Conservation (phyloP, 2,797 vertebrate genomes). For the Alca torda region DNA sequence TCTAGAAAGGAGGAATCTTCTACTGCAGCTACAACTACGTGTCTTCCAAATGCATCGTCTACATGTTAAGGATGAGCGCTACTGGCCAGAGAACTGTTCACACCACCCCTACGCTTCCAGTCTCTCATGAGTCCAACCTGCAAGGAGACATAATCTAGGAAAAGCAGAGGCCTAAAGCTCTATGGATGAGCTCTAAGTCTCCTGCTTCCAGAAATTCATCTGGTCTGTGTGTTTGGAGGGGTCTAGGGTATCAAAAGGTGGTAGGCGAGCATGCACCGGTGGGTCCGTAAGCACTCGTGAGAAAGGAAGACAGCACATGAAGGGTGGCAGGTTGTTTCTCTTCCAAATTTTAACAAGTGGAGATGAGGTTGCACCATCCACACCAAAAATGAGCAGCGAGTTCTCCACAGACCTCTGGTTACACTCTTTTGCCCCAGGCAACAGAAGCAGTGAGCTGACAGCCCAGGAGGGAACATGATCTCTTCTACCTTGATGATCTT, state of each 20-base stretch:
- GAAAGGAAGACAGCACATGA: not conserved
- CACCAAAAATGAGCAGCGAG: not conserved
- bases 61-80: not conserved
- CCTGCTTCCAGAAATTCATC: not conserved
- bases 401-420: not conserved
- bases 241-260: not conserved
- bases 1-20: not conserved
- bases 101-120: too few species aligned
- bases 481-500: not conserved
- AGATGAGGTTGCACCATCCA: not conserved
- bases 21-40: not conserved
- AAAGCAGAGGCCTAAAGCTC: not conserved
- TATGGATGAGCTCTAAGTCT: not conserved
- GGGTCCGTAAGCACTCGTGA: not conserved
- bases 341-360: fast-evolving
- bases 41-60: not conserved
- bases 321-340: not conserved
- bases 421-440: not conserved
- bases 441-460: not conserved
- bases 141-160: not conserved
- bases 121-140: not conserved
- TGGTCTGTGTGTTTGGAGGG: not conserved
- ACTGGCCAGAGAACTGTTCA: not conserved
- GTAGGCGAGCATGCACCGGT: fast-evolving
- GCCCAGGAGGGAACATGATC: not conserved